These are phyloP conservation scores for Neolamprologus brichardi DNA, from an alignment of 2,113 vertebrate species.

Conservation along the genomic window DNA sequence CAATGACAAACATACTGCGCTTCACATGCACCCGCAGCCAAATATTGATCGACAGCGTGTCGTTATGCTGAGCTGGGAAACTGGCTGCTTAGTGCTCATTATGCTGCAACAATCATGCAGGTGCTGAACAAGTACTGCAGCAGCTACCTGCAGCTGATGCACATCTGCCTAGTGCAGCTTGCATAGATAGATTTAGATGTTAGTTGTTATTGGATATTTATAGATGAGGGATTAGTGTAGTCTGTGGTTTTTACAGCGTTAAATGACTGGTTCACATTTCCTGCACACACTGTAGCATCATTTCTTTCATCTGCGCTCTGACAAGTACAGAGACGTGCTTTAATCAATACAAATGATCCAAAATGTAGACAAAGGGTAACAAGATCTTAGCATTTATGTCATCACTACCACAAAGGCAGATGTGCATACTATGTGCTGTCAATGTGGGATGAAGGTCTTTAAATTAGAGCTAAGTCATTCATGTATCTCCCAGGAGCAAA, in stretches of 20 bases:
- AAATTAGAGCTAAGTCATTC: neutral
- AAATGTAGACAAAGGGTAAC: neutral
- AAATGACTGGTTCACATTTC: neutral
- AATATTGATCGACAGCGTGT: constrained; percentile 11
- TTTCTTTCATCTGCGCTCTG: neutral
- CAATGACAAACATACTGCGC: neutral
- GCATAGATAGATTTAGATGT: neutral
- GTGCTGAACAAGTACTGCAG: neutral
- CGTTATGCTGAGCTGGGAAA: neutral
- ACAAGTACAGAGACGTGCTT: neutral
- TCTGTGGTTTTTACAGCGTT: neutral
- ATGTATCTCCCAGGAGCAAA: neutral
- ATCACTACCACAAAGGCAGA: neutral
- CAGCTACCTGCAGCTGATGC: neutral
- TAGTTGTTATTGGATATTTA: neutral
- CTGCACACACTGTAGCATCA: neutral
- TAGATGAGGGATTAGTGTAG: neutral
- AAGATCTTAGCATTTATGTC: neutral
- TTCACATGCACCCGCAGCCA: neutral
- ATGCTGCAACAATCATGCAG: neutral
- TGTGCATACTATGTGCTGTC: neutral
- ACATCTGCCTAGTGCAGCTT: neutral
- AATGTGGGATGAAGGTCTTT: neutral
- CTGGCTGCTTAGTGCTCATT: neutral
- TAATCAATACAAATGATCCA: neutral